Conservation (phyloP, 2,113 vertebrate species). For the Chascanopsetta lugubris region DNA sequence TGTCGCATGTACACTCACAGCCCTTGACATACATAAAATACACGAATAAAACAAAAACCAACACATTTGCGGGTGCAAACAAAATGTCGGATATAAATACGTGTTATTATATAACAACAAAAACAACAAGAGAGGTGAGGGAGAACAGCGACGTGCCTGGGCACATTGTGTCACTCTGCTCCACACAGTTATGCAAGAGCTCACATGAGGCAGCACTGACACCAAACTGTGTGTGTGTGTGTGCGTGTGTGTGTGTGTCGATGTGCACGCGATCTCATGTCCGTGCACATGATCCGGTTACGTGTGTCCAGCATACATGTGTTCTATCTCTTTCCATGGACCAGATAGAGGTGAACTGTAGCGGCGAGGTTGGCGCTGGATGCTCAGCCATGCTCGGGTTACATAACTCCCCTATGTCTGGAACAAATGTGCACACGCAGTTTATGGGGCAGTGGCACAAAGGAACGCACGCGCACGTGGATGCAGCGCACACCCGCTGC, state of each 20-base stretch:
- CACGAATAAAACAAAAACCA: background rate
- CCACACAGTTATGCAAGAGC: slow-evolving; percentile 63
- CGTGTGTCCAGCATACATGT: background rate
- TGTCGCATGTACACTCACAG: background rate
- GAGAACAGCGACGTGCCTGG: slow-evolving; percentile 61
- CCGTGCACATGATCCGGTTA: background rate
- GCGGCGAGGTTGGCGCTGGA: background rate
- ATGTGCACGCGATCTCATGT: background rate
- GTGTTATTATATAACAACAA: background rate
- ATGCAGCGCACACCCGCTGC: slow-evolving; percentile 27
- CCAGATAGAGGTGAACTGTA: background rate
- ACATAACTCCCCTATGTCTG: slow-evolving; percentile 53
- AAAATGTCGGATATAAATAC: background rate
- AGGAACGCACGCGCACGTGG: slow-evolving; percentile 32
- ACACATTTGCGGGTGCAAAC: background rate
- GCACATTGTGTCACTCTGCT: slow-evolving; percentile 24
- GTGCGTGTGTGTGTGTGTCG: background rate
- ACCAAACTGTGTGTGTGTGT: background rate
- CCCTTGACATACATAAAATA: background rate
- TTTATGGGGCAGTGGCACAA: slow-evolving; percentile 73
- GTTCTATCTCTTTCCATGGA: background rate
- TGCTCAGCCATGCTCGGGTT: slow-evolving; percentile 41
- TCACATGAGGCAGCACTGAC: slow-evolving; percentile 16
- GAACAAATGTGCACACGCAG: slow-evolving; percentile 21
- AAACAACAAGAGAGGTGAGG: slow-evolving; percentile 30